Evolutionary conservation across 2,113 vertebrate genomes (phyloP), one percentile per base, ranked within the genome.

Genomic region (Caloenas nicobarica): DNA sequence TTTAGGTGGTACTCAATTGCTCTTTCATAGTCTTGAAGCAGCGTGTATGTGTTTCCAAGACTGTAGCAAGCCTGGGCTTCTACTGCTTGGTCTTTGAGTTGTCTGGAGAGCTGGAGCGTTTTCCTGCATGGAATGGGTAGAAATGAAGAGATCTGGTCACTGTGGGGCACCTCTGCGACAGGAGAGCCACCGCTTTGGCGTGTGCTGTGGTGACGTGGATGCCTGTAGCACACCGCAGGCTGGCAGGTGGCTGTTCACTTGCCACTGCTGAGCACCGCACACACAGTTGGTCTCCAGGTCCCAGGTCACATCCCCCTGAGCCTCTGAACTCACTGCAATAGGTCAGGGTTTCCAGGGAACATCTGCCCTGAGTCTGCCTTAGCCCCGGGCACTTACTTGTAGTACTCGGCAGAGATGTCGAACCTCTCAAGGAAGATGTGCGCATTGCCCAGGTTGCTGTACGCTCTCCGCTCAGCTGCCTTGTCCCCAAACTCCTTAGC

Each of bases 401-500:
- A 99, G 95, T 99, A 99, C 85, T 99, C 99, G 0, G 99, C 99
- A 0, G 99, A 99, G 58, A 99, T 96, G 81, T 98, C 99, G 34
- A 99, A 99, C 97, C 99, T 98, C 74, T 98, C 98, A 25, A 99
- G 98, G 98, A 99, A 99, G 96, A 99, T 98, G 96, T 99, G 98
- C 2, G 99, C 99, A 0, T 99, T 99, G 61, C 99, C 99, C 48
- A 99, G 98, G 95, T 99, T 99, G 97, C 99, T 99, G 98, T 99
- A 99, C 0, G 99, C 99, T 65, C 99, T 96, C 73, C 99, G 96
- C 94, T 99, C 99, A 0, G 99, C 99, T 0, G 99, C 99, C 97
- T 99, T 99, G 98, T 99, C 99, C 80, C 99, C 99, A 53, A 99
- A 99, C 92, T 99, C 99, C 97, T 99, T 99, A 26, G 99, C 99